Evolutionary conservation across 2,888 invertebrate species (phyloP), one percentile per base, ranked within the genome.

Genomic region (Plebejus melissa): DNA sequence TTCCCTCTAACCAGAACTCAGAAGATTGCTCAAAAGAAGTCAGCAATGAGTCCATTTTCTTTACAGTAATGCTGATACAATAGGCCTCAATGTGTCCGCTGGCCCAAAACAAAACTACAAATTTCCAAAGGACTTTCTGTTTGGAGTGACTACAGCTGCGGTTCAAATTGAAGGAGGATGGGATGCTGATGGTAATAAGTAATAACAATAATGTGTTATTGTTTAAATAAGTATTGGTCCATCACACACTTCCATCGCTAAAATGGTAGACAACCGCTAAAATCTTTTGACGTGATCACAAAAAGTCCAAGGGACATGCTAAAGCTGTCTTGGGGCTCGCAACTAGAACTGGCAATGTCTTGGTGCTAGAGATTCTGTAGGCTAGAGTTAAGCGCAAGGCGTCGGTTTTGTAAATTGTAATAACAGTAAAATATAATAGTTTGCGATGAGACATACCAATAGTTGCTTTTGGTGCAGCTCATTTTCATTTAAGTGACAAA

Each of bases 111-210:
- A 87, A 22, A 90, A 91, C 81, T 88, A 91, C 79, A 87, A 88
- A 76, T 95, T 95, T 83, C 94, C 95, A 22, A 84, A 92, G 77
- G 90, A 90, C 74, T 95, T 96, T 82, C 79, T 94, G 41, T 95
- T 95, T 82, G 95, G 95, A 28, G 94, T 94, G 4, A 94, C 95
- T 0, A 94, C 95, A 9, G 94, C 95, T 60, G 94, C 95, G 72
- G 92, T 90, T 80, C 95, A 95, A 90, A 94, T 95, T 65, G 95
- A 95, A 88, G 95, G 95, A 76, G 95, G 91, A 7, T 94, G 94
- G 94, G 89, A 94, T 80, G 82, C 80, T 83, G 91, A 93, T 80
- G 93, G 93, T 93, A 87, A 76, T 13, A 11, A 28, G 93, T 93
- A 87, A 76, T 13, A 11, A 28, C 6, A n/a, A 11, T 36, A 7